A percentile compares a stretch with the other conserved stretches of the same genome.
Conservation (phyloP, 2,888 invertebrate genomes). For the Luperina nickerlii region DNA sequence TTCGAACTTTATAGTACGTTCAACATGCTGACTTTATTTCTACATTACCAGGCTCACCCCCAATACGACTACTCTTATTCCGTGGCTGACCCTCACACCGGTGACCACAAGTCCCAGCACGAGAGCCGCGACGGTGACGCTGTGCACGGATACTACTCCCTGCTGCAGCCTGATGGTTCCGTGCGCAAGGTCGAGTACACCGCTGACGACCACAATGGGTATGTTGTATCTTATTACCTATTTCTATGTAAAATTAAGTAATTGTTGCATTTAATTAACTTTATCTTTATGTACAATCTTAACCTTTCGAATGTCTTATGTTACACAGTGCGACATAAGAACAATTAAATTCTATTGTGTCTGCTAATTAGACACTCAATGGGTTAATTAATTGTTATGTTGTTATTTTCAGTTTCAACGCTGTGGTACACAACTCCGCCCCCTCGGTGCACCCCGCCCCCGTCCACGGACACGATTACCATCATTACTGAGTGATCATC, state of each 20-base stretch:
- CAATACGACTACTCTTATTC: conserved; percentile 88
- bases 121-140: conserved; percentile 89
- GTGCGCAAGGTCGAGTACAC: conserved; percentile 84
- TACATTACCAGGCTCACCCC: conserved; percentile 78
- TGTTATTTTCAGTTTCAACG: conserved; percentile 83
- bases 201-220: conserved; percentile 78
- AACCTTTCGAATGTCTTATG: too few species aligned
- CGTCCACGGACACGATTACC: conserved; percentile 73
- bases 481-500: conserved; percentile 70
- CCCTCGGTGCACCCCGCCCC: conserved; percentile 80
- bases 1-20: background rate
- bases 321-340: too few species aligned
- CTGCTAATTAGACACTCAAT: too few species aligned
- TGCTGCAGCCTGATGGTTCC: conserved; percentile 84
- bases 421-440: conserved; percentile 85
- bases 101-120: conserved; percentile 90
- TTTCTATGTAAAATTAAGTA: background rate
- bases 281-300: background rate
- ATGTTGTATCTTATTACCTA: background rate
- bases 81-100: conserved; percentile 90
- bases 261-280: background rate
- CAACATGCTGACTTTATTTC: background rate
- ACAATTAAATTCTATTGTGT: too few species aligned
- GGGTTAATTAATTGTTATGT: background rate
- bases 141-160: conserved; percentile 91